phyloP scores from a whole-genome alignment of 2,888 invertebrate species.

The Tetrapedia diversipes region DNA sequence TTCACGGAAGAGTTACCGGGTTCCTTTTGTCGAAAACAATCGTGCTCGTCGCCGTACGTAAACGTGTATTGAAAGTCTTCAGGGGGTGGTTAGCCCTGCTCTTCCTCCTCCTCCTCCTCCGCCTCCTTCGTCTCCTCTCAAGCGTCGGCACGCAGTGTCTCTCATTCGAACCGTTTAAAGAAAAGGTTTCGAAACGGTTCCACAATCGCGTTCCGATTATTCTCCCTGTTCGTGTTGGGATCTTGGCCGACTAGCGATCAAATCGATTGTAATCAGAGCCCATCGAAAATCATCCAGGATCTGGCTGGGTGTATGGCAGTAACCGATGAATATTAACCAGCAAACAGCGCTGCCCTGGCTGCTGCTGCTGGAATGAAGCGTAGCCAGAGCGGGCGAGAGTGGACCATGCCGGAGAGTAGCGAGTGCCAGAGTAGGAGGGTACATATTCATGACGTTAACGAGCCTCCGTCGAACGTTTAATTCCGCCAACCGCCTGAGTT shows the following conservation, averaged over 20 bases:
- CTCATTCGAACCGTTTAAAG: slow-evolving; percentile 32
- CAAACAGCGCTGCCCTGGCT: slow-evolving; percentile 75
- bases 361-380: slow-evolving; percentile 66
- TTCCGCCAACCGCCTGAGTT: slow-evolving; percentile 82
- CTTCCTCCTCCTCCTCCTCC: too few species aligned
- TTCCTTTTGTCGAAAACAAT: slow-evolving; percentile 69
- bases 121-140: too few species aligned
- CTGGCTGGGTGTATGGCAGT: slow-evolving; percentile 70
- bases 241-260: slow-evolving; percentile 62
- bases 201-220: slow-evolving; percentile 11
- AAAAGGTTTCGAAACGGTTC: background rate
- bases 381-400: slow-evolving; percentile 63
- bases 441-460: slow-evolving; percentile 83
- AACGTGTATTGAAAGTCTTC: slow-evolving; percentile 53
- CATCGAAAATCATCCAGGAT: slow-evolving; percentile 75
- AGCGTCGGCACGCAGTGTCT: slow-evolving; percentile 39
- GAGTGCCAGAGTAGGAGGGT: slow-evolving; percentile 80
- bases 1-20: slow-evolving; percentile 55
- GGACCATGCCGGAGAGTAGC: slow-evolving; percentile 70
- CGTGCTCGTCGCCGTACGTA: slow-evolving; percentile 47
- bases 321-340: slow-evolving; percentile 82
- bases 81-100: slow-evolving; percentile 6
- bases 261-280: slow-evolving; percentile 77
- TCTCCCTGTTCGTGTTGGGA: slow-evolving; percentile 27
- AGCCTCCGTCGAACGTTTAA: slow-evolving; percentile 83